Conservation (phyloP, 2,888 invertebrate genomes). For the Chromoteleia sp. region DNA sequence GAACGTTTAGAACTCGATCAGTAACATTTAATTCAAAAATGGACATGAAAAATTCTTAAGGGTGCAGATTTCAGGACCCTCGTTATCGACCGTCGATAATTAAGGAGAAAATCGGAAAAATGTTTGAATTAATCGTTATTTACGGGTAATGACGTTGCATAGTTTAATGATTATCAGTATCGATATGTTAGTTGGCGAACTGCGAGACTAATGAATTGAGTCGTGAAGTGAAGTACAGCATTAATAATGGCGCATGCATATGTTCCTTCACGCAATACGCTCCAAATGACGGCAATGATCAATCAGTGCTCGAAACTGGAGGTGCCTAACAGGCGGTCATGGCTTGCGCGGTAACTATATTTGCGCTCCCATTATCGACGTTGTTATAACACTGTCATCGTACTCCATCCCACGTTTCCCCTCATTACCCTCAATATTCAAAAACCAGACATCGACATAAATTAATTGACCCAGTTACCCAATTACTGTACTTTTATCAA, state of each 20-base stretch:
- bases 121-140: background rate
- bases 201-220: constrained; percentile 42
- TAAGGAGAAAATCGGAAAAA: background rate
- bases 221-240: constrained; percentile 36
- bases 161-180: constrained; percentile 13
- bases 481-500: too few species aligned
- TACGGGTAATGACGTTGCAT: background rate
- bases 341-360: constrained; percentile 8
- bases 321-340: constrained; percentile 32
- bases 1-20: too few species aligned
- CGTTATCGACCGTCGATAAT: background rate
- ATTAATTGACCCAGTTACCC: background rate
- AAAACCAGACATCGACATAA: background rate
- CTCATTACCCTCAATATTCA: constrained; percentile 25
- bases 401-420: constrained; percentile 12
- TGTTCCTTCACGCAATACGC: constrained; percentile 42
- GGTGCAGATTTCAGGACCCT: background rate
- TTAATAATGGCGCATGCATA: constrained; percentile 40
- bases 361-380: constrained; percentile 31
- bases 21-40: too few species aligned
- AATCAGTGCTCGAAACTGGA: constrained; percentile 49
- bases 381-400: constrained; percentile 38
- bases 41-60: too few species aligned
- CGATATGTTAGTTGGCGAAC: constrained; percentile 9
- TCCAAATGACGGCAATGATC: constrained; percentile 53